A percentile compares a stretch with the other conserved stretches of the same genome.
Conservation (phyloP, 2,113 vertebrate genomes). For the Hippocampus abdominalis region DNA sequence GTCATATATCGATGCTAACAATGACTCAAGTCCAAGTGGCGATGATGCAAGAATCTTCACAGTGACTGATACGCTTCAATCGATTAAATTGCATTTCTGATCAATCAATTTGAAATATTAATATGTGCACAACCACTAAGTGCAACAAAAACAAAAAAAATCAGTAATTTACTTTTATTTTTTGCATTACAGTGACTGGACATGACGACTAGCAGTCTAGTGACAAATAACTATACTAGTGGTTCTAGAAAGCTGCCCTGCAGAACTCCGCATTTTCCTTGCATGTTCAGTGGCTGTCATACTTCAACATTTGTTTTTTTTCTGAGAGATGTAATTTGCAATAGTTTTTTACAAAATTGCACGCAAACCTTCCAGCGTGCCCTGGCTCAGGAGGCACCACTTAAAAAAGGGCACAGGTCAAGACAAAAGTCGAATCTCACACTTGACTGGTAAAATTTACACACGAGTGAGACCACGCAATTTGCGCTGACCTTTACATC, state of each 20-base stretch:
- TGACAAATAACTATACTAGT: neutral
- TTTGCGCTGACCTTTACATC: conserved; percentile 45
- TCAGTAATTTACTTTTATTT: neutral
- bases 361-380: neutral
- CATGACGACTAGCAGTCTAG: neutral
- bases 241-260: neutral
- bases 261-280: neutral
- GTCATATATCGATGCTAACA: neutral
- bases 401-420: neutral
- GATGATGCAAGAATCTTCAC: neutral
- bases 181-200: neutral
- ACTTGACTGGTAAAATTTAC: conserved; percentile 51
- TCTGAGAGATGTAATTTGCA: too few relatives aligned
- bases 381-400: neutral
- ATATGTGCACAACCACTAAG: neutral
- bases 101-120: neutral
- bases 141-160: neutral
- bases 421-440: conserved; percentile 46
- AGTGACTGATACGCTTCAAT: neutral
- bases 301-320: too few relatives aligned
- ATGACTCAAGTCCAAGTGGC: neutral
- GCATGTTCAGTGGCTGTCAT: neutral
- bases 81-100: neutral
- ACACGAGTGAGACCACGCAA: conserved; percentile 52
- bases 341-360: too few relatives aligned